Conservation (phyloP, 2,888 invertebrate species). For the Nipponacmea schrenckii region DNA sequence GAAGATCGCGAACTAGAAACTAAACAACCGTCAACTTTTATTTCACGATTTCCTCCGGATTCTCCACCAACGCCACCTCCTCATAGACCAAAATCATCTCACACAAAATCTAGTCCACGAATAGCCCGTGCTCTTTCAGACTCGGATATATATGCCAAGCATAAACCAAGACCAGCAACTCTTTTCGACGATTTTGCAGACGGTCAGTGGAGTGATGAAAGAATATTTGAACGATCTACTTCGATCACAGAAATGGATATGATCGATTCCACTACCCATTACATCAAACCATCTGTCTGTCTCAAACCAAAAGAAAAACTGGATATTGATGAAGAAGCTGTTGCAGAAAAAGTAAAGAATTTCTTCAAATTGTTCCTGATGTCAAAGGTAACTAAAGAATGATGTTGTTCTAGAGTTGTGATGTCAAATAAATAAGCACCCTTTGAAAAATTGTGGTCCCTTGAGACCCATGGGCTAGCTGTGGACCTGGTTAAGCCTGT, state of each 20-base stretch:
- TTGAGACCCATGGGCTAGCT: no score
- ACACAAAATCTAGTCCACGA: background rate
- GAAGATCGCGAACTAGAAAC: constrained; percentile 49
- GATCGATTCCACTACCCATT: background rate
- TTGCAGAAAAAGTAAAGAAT: constrained; percentile 33
- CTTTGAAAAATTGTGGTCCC: no score
- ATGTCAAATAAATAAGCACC: no score
- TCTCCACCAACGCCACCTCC: constrained; percentile 7
- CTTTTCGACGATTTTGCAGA: constrained; percentile 27
- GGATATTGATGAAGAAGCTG: constrained; percentile 35
- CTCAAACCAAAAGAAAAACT: background rate
- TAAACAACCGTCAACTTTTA: constrained; percentile 4
- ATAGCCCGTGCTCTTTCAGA: constrained; percentile 24
- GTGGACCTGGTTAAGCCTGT: no score
- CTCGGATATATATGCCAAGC: constrained; percentile 14
- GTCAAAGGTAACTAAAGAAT: constrained; percentile 35
- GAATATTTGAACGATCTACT: constrained; percentile 27
- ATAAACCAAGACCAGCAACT: constrained; percentile 22
- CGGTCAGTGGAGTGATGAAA: constrained; percentile 28
- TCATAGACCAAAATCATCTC: background rate
- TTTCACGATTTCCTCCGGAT: constrained; percentile 3
- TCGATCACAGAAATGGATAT: constrained; percentile 27
- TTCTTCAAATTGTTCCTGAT: constrained; percentile 37
- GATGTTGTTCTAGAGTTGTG: no score
- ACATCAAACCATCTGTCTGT: background rate